Percentiles rank a stretch among this genome's conserved stretches.
Conservation (phyloP, 2,113 vertebrate species). For the Spea multiplicata region DNA sequence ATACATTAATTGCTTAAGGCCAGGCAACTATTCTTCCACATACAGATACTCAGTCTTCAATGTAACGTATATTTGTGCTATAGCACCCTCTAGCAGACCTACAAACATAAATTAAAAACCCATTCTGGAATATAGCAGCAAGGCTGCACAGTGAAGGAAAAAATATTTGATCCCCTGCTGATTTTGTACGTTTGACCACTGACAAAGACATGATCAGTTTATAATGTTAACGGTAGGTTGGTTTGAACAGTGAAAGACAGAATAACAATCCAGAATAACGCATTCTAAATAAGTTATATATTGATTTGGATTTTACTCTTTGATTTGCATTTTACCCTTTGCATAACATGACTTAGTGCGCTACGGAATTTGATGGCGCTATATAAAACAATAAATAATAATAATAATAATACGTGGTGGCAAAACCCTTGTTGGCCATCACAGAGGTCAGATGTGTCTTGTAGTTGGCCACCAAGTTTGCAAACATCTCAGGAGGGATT, state of each 20-base stretch:
- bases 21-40: too few relatives aligned
- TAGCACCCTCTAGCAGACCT: too few relatives aligned
- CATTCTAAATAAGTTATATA: neutral
- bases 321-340: neutral
- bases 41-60: too few relatives aligned
- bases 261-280: neutral
- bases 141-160: neutral
- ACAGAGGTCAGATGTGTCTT: constrained; percentile 1
- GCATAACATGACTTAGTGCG: too few relatives aligned
- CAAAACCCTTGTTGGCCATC: constrained; percentile 20
- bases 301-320: too few relatives aligned
- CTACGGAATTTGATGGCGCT: too few relatives aligned
- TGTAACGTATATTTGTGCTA: too few relatives aligned
- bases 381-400: too few relatives aligned
- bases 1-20: too few relatives aligned
- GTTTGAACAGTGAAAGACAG: neutral
- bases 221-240: neutral
- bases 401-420: constrained; percentile 1
- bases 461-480: constrained; percentile 18
- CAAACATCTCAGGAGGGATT: constrained; percentile 12
- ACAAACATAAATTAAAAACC: too few relatives aligned
- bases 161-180: neutral
- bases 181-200: neutral
- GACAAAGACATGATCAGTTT: neutral
- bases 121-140: too few relatives aligned